A percentile compares a stretch with the other conserved stretches of the same genome.
phyloP scores from a whole-genome alignment of 2,888 invertebrate species.

The Campopleginae sp. region DNA sequence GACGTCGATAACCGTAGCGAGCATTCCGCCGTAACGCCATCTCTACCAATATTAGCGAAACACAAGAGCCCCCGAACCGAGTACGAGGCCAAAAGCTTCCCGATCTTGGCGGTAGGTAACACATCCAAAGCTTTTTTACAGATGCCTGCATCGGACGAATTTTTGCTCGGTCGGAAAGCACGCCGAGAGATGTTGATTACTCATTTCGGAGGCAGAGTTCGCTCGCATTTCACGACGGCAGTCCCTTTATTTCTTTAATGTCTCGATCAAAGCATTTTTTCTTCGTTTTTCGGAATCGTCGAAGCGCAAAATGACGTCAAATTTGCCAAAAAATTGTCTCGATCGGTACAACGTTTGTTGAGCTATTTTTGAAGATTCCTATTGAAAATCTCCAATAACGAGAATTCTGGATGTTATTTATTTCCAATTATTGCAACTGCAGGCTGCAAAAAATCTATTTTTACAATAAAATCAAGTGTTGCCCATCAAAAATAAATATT shows the following conservation, averaged over 20 bases:
- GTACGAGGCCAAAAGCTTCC: conserved; percentile 1
- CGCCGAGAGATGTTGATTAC: conserved; percentile 20
- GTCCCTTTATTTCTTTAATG: neutral
- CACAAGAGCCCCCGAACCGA: neutral
- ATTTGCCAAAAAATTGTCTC: neutral
- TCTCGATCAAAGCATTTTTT: neutral
- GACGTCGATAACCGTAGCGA: conserved; percentile 76
- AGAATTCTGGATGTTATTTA: neutral
- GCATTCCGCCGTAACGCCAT: conserved; percentile 67
- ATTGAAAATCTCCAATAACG: neutral
- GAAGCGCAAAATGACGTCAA: neutral
- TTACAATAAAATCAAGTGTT: neutral
- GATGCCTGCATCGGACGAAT: conserved; percentile 40
- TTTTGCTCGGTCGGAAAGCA: conserved; percentile 55
- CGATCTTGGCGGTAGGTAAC: conserved; percentile 41
- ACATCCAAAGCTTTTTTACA: conserved; percentile 32
- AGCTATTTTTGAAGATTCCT: neutral
- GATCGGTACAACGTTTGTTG: neutral
- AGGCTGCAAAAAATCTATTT: neutral
- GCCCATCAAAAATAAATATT: neutral
- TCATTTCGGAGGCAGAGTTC: conserved; percentile 53
- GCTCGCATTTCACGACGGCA: conserved; percentile 8
- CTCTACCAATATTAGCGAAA: conserved; percentile 51
- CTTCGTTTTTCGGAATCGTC: neutral
- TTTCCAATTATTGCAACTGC: neutral